phyloP scores from a whole-genome alignment of 37 sponge, comb jelly and placozoan species.

The Beroe forskalii region DNA sequence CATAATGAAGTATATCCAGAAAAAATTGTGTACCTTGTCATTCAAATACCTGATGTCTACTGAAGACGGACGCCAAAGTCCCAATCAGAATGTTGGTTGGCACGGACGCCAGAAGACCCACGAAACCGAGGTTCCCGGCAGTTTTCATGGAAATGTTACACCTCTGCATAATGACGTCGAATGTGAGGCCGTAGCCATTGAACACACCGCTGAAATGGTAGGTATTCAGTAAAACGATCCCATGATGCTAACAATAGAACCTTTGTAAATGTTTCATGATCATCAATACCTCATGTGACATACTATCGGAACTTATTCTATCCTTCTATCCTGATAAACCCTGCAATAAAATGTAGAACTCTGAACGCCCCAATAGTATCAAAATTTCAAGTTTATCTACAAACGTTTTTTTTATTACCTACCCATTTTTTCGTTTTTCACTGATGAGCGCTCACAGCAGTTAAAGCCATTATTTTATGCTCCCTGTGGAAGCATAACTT shows the following conservation, averaged over 20 bases:
- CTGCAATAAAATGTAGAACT: too few relatives aligned
- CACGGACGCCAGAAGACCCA: constrained; percentile 20
- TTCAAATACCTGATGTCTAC: constrained; percentile 15
- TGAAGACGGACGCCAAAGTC: constrained; percentile 20
- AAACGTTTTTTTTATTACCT: too few relatives aligned
- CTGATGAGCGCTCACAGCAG: too few relatives aligned
- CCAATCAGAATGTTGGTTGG: constrained; percentile 53
- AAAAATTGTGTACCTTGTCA: neutral
- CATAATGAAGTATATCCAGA: too few relatives aligned
- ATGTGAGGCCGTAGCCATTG: constrained; percentile 29
- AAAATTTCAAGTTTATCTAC: too few relatives aligned
- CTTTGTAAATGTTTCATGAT: neutral
- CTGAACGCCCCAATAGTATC: too few relatives aligned
- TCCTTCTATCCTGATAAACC: too few relatives aligned
- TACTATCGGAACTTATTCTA: neutral
- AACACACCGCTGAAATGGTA: constrained; percentile 28
- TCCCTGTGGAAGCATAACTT: too few relatives aligned
- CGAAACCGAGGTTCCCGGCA: constrained; percentile 27
- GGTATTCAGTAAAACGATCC: neutral
- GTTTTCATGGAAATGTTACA: neutral
- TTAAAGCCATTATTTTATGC: too few relatives aligned
- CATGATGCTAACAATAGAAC: too few relatives aligned
- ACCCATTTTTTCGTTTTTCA: too few relatives aligned
- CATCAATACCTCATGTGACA: neutral
- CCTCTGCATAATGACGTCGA: neutral